Percentiles rank a stretch among this genome's conserved stretches.
Evolutionary conservation across 2,113 vertebrate genomes (phyloP).

Genomic region (Struthidea cinerea): DNA sequence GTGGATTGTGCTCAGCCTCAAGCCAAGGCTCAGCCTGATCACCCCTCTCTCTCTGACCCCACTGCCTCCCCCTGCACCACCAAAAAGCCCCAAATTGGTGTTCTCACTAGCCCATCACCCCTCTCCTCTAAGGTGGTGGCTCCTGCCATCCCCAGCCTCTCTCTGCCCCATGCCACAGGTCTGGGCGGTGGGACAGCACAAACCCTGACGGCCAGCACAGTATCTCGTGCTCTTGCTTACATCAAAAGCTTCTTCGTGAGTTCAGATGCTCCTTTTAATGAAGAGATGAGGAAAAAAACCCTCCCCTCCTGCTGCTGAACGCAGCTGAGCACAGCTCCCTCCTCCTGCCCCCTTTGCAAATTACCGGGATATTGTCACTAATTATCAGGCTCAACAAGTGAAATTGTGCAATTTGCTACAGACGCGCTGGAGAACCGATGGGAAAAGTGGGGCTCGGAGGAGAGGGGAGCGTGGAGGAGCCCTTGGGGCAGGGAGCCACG

Average conservation of each 20-base stretch:
- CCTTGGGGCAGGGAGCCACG: not conserved
- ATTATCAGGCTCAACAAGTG: constrained; percentile 75
- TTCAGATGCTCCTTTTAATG: not conserved
- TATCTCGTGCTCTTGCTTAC: not conserved
- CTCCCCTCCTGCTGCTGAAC: not conserved
- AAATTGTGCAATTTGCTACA: constrained; percentile 67
- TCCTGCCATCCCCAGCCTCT: not conserved
- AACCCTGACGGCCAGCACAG: not conserved
- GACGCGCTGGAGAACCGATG: not conserved
- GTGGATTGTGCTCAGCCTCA: not conserved
- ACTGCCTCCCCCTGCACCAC: fast-evolving
- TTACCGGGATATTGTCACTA: constrained; percentile 71
- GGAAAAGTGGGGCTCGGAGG: fast-evolving
- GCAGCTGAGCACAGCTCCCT: not conserved
- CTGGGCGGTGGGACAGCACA: not conserved
- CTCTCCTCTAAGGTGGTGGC: not conserved
- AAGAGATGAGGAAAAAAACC: not conserved
- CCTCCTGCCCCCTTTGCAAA: constrained; percentile 56
- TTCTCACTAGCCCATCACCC: not conserved
- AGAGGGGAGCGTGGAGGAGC: not conserved
- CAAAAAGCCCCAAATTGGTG: fast-evolving
- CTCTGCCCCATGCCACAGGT: not conserved
- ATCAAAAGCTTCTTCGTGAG: not conserved
- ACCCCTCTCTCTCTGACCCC: not conserved
- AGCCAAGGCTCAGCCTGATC: not conserved